Conservation (phyloP, 1,140 invertebrate species). For the Philotrypesis tridentata region DNA sequence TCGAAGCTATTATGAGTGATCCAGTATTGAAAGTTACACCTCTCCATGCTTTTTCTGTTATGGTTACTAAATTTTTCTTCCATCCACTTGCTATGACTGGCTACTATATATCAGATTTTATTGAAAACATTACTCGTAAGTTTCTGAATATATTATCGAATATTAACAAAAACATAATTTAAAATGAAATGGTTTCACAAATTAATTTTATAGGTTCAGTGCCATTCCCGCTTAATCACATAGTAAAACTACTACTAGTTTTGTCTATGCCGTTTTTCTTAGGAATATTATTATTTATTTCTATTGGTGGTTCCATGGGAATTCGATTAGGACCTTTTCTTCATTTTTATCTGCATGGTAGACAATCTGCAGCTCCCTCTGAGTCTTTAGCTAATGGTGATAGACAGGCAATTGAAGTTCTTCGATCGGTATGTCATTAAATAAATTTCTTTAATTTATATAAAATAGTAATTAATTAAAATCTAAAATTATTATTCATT, state of each 20-base stretch:
- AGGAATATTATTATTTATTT: slow-evolving; percentile 47
- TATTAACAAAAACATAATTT: slow-evolving; percentile 5
- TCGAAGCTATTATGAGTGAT: slow-evolving; percentile 56
- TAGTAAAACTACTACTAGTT: slow-evolving; percentile 36
- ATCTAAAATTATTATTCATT: background rate
- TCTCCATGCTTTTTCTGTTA: slow-evolving; percentile 57
- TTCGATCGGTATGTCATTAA: slow-evolving; percentile 24
- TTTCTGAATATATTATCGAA: background rate
- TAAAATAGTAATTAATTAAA: background rate
- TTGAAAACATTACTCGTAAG: slow-evolving; percentile 60
- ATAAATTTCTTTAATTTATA: background rate
- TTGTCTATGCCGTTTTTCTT: slow-evolving; percentile 42
- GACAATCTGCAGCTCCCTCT: background rate
- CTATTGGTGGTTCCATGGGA: slow-evolving; percentile 52
- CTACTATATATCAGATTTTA: slow-evolving; percentile 52
- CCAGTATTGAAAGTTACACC: slow-evolving; percentile 62
- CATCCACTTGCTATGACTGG: slow-evolving; percentile 55
- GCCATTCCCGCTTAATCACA: slow-evolving; percentile 25
- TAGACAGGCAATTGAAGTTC: slow-evolving; percentile 38
- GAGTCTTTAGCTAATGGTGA: background rate
- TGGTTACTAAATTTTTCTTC: slow-evolving; percentile 52
- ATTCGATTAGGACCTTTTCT: slow-evolving; percentile 55
- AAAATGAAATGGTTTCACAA: background rate
- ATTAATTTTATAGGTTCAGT: slow-evolving; percentile 24
- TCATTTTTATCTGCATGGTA: slow-evolving; percentile 38